Conservation (phyloP, 2,888 invertebrate genomes). For the Campaea margaritaria region DNA sequence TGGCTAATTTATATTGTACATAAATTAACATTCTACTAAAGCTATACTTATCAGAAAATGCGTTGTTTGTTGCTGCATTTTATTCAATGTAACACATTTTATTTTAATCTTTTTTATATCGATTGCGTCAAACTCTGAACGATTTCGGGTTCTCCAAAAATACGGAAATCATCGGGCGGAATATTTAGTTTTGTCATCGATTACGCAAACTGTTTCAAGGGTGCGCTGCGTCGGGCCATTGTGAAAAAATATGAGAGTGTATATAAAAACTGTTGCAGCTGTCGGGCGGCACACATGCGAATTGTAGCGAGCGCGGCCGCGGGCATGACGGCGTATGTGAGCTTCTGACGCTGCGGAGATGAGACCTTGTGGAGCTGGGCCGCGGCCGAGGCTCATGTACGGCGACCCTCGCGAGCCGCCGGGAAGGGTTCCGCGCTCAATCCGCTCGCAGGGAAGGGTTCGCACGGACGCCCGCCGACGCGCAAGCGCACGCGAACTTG, state of each 20-base stretch:
- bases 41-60: slow-evolving; percentile 3
- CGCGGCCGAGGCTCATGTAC: slow-evolving; percentile 49
- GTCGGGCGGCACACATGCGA: slow-evolving; percentile 83
- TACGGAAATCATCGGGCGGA: slow-evolving; percentile 85
- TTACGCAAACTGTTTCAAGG: slow-evolving; percentile 86
- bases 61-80: not conserved
- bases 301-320: slow-evolving; percentile 66
- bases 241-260: slow-evolving; percentile 84
- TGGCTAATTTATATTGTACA: slow-evolving; percentile 7
- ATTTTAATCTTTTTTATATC: slow-evolving; percentile 18
- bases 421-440: slow-evolving; percentile 80
- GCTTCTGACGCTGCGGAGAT: slow-evolving; percentile 41
- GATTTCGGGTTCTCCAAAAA: slow-evolving; percentile 73
- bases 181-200: slow-evolving; percentile 86
- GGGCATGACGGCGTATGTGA: slow-evolving; percentile 62
- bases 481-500: slow-evolving; percentile 83
- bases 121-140: slow-evolving; percentile 40
- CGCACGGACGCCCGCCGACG: slow-evolving; percentile 81
- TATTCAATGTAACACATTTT: slow-evolving; percentile 6
- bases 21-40: not conserved
- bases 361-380: slow-evolving; percentile 52
- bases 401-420: slow-evolving; percentile 67
- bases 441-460: slow-evolving; percentile 77
- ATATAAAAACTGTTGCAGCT: slow-evolving; percentile 84
- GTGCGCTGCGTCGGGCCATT: slow-evolving; percentile 77